Evolutionary conservation across 2,888 invertebrate species (phyloP).

Genomic region (Liodrosophila aerea): DNA sequence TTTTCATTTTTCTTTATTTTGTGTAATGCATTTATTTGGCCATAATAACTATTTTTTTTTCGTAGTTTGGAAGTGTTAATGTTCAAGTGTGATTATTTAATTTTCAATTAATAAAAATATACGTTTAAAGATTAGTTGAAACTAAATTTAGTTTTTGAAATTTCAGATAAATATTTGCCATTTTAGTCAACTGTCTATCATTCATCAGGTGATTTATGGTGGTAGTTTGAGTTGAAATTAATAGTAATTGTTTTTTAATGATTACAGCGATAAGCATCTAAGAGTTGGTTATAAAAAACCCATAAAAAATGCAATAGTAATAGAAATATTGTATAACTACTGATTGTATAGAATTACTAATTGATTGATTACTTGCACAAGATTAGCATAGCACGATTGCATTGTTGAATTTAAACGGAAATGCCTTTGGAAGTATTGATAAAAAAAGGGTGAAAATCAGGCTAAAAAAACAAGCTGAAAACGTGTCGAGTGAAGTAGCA

Average conservation of each 20-base stretch:
- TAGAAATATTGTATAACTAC: too few relatives aligned
- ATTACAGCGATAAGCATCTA: too few relatives aligned
- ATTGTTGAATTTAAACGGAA: conserved; percentile 45
- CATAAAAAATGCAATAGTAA: too few relatives aligned
- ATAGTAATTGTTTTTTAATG: too few relatives aligned
- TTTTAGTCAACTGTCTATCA: too few relatives aligned
- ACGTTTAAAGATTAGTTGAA: too few relatives aligned
- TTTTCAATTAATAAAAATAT: too few relatives aligned
- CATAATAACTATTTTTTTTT: not conserved
- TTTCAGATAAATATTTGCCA: too few relatives aligned
- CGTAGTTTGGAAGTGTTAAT: not conserved
- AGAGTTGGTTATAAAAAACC: too few relatives aligned
- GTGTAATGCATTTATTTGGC: conserved; percentile 23
- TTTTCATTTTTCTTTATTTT: conserved; percentile 13
- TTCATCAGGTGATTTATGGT: too few relatives aligned
- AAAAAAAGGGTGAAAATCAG: conserved; percentile 2
- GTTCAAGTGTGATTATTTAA: not conserved
- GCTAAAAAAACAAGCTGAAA: conserved; percentile 26
- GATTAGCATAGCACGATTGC: conserved; percentile 55
- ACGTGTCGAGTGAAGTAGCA: conserved; percentile 35
- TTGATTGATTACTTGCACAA: conserved; percentile 28
- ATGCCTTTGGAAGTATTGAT: conserved; percentile 36
- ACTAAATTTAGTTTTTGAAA: too few relatives aligned
- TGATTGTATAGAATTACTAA: conserved; percentile 30
- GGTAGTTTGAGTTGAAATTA: too few relatives aligned